Conservation (phyloP, 2,113 vertebrate species). For the Megalops atlanticus region DNA sequence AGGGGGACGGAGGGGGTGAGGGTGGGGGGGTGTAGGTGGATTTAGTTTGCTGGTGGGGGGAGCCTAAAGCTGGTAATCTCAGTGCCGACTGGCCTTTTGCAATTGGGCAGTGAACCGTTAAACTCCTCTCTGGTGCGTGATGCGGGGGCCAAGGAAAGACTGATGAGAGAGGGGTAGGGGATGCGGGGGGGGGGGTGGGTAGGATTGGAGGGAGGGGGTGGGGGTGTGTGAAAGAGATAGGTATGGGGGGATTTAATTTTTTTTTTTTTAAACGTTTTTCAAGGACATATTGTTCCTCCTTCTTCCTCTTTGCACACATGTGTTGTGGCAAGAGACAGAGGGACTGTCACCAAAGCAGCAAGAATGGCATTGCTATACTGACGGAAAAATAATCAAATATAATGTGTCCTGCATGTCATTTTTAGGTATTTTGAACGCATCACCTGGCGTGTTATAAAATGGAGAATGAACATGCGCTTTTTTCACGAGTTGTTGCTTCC, state of each 20-base stretch:
- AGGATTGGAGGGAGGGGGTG: neutral
- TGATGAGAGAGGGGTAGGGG: neutral
- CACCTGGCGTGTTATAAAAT: too few species aligned
- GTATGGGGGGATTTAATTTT: constrained; percentile 39
- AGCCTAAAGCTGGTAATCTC: constrained; percentile 10
- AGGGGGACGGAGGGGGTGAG: constrained; percentile 16
- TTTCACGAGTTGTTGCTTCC: too few species aligned
- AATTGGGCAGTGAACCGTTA: neutral
- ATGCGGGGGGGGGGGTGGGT: constrained; percentile 5
- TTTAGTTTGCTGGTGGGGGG: constrained; percentile 8
- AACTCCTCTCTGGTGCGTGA: neutral
- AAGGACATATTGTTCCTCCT: constrained; percentile 45
- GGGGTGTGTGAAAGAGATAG: neutral
- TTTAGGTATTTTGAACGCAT: too few species aligned
- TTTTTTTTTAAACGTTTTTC: constrained; percentile 52
- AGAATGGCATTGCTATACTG: too few species aligned
- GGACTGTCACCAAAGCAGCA: too few species aligned
- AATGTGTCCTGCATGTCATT: too few species aligned
- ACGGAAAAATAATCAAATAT: too few species aligned
- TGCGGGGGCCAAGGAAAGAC: neutral
- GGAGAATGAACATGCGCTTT: too few species aligned
- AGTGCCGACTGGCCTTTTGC: neutral
- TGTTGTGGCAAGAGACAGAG: neutral
- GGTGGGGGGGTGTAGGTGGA: neutral
- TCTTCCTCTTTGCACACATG: neutral